Percentiles rank a stretch among this genome's conserved stretches.
phyloP scores from a whole-genome alignment of 2,797 vertebrate genomes.

The Carduelis carduelis region DNA sequence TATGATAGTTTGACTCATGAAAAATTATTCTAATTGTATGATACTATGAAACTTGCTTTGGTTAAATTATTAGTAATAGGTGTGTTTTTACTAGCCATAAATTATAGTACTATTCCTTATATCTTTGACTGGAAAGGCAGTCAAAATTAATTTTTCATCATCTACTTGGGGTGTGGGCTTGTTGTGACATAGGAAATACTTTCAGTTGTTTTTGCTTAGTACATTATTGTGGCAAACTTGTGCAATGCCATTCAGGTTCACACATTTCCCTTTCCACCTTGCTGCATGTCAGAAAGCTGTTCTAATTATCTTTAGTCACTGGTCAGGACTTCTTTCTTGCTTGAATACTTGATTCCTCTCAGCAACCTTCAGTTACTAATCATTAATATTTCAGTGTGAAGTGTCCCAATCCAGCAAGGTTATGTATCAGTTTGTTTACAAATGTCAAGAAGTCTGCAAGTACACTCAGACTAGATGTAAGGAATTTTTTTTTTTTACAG shows the following conservation, averaged over 20 bases:
- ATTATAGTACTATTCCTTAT: background rate
- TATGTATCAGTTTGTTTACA: background rate
- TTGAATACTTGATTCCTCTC: background rate
- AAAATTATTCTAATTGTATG: background rate
- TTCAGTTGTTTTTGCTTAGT: background rate
- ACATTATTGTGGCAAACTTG: background rate
- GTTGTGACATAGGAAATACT: background rate
- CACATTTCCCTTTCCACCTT: background rate
- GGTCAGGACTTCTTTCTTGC: background rate
- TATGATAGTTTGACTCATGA: slow-evolving; percentile 37
- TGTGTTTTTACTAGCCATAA: background rate
- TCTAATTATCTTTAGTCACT: background rate
- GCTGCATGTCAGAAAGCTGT: background rate
- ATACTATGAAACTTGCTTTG: slow-evolving; percentile 23
- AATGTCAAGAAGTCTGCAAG: background rate
- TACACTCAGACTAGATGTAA: background rate
- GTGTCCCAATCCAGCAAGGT: background rate
- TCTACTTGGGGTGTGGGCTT: background rate
- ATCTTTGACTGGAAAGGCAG: background rate
- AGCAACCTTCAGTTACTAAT: background rate
- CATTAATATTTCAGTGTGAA: background rate
- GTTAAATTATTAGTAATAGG: slow-evolving; percentile 7
- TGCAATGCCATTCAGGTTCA: accelerated
- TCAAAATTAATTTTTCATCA: background rate
- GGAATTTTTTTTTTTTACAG: background rate